Conservation (phyloP, 2,113 vertebrate species). For the Thamnophis sirtalis region DNA sequence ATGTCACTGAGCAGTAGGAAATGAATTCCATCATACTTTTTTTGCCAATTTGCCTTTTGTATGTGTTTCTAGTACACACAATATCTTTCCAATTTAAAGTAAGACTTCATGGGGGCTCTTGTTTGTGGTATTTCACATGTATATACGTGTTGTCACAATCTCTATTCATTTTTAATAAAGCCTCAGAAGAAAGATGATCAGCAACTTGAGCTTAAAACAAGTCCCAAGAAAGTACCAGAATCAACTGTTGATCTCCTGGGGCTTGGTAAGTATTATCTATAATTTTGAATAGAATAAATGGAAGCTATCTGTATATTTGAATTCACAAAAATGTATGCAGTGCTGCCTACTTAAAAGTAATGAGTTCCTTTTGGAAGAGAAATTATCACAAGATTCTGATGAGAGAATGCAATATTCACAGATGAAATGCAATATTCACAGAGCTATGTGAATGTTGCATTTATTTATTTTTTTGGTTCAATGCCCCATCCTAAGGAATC, state of each 20-base stretch:
- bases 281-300: constrained; percentile 3
- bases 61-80: neutral
- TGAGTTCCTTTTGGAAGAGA: constrained; percentile 63
- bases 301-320: constrained; percentile 16
- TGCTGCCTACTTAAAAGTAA: constrained; percentile 50
- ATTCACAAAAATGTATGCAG: constrained; percentile 33
- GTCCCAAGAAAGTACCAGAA: constrained; percentile 81
- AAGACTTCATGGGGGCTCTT: neutral
- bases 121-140: neutral
- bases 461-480: constrained; percentile 1
- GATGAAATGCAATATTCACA: neutral
- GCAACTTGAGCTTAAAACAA: constrained; percentile 78
- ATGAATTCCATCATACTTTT: neutral
- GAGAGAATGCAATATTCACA: constrained; percentile 27
- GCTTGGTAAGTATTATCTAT: constrained; percentile 80
- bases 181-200: constrained; percentile 83
- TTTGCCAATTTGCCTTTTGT: neutral
- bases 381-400: constrained; percentile 52
- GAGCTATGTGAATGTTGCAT: neutral
- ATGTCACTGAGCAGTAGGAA: neutral
- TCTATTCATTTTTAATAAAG: constrained; percentile 51
- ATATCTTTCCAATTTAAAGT: neutral
- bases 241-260: constrained; percentile 88
- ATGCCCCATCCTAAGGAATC: neutral
- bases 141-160: constrained; percentile 30